These are phyloP conservation scores for Tribolium castaneum DNA, from an alignment of 1,140 invertebrate species.

Conservation along the genomic window DNA sequence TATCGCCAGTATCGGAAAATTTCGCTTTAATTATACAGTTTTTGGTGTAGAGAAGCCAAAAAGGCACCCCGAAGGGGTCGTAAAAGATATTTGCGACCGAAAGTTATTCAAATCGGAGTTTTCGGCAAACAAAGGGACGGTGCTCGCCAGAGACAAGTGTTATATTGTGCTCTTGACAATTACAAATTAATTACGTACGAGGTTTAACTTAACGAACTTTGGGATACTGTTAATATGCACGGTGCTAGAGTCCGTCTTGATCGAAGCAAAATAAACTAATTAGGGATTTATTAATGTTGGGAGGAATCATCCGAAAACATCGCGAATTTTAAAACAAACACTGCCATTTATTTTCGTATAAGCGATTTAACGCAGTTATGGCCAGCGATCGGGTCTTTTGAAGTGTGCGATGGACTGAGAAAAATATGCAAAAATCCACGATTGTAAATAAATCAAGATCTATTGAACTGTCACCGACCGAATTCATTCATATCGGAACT, in stretches of 20 bases:
- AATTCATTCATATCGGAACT: background rate
- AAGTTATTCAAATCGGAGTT: background rate
- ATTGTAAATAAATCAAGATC: background rate
- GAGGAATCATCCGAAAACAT: conserved; percentile 6
- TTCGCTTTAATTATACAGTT: background rate
- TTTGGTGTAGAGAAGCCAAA: background rate
- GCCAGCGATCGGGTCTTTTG: too few relatives aligned
- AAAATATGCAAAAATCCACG: background rate
- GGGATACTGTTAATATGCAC: conserved; percentile 8
- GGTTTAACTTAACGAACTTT: conserved; percentile 20
- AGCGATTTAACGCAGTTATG: too few relatives aligned
- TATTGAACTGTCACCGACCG: background rate
- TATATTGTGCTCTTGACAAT: conserved; percentile 30
- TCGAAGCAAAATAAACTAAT: conserved; percentile 22
- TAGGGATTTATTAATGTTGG: background rate
- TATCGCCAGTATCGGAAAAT: background rate
- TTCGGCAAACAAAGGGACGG: conserved; percentile 1
- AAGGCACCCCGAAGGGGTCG: background rate
- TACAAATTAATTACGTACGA: conserved; percentile 20
- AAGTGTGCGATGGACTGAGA: background rate
- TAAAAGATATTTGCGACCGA: background rate
- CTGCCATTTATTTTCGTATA: background rate
- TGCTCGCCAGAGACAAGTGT: background rate
- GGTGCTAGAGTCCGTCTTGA: too few relatives aligned
- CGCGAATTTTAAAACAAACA: conserved; percentile 11